Evolutionary conservation across 2,888 invertebrate genomes (phyloP).

Genomic region (Dolichopus griseipennis): DNA sequence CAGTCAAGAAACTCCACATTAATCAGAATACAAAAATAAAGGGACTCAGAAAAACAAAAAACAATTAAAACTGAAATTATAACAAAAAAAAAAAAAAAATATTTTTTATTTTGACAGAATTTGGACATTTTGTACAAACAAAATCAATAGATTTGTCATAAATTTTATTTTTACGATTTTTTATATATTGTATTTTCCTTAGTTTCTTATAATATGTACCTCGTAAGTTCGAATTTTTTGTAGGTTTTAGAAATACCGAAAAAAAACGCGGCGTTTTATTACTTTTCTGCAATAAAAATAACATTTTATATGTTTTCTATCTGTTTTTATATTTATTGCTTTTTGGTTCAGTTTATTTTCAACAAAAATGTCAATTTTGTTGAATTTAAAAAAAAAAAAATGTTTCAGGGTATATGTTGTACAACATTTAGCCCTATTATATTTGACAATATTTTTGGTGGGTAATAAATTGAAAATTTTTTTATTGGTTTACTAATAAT

Average conservation of each 20-base stretch:
- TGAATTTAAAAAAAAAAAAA: neutral
- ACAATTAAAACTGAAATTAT: too few species aligned
- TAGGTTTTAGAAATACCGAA: neutral
- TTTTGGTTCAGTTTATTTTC: neutral
- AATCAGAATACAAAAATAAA: too few species aligned
- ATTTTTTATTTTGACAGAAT: too few species aligned
- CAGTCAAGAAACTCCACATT: too few species aligned
- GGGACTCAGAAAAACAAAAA: too few species aligned
- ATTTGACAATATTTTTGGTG: neutral
- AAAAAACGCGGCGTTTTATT: neutral
- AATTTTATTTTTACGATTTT: neutral
- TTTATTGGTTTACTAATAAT: too few species aligned
- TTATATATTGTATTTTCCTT: neutral
- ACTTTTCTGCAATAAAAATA: neutral
- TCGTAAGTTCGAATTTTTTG: neutral
- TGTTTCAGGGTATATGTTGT: too few species aligned
- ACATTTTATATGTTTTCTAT: neutral
- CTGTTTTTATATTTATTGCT: neutral
- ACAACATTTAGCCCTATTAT: neutral
- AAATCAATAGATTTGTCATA: conserved; percentile 3
- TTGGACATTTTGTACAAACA: too few species aligned
- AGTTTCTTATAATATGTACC: neutral
- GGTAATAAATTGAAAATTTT: neutral
- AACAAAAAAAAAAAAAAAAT: too few species aligned
- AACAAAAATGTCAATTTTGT: neutral